A percentile compares a stretch with the other conserved stretches of the same genome.
Conservation (phyloP, 2,888 invertebrate genomes). For the Coleophora flavipennella region DNA sequence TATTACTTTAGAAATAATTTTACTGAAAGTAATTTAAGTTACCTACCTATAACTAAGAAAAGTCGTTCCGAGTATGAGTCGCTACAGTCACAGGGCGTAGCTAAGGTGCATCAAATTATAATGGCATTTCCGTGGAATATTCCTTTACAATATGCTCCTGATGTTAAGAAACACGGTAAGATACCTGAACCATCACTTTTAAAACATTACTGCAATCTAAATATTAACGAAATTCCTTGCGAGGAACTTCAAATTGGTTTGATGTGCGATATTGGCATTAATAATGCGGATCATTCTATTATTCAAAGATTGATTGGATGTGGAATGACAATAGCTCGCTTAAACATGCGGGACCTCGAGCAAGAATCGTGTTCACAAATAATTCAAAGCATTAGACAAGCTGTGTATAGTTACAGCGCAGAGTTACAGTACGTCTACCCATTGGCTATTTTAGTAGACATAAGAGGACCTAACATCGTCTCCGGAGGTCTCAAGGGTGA, state of each 20-base stretch:
- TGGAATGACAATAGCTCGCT: conserved; percentile 60
- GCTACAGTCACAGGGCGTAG: too few species aligned
- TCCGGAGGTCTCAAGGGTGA: conserved; percentile 58
- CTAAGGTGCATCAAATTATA: too few species aligned
- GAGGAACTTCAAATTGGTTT: conserved; percentile 59
- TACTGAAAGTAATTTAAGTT: too few species aligned
- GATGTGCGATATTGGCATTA: conserved; percentile 58
- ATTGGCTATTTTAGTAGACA: conserved; percentile 54
- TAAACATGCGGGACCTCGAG: conserved; percentile 55
- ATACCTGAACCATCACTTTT: conserved; percentile 33
- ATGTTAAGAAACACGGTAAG: conserved; percentile 22
- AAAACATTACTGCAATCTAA: conserved; percentile 48
- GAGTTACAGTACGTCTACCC: conserved; percentile 64
- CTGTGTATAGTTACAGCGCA: conserved; percentile 61
- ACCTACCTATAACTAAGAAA: too few species aligned
- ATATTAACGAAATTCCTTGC: conserved; percentile 46
- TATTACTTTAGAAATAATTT: too few species aligned
- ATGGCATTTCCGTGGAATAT: conserved; percentile 65
- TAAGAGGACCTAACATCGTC: conserved; percentile 51
- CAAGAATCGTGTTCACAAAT: conserved; percentile 55
- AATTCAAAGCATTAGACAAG: conserved; percentile 58
- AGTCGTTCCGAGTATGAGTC: too few species aligned
- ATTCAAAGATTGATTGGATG: conserved; percentile 58
- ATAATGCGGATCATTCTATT: conserved; percentile 44
- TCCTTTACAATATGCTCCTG: conserved; percentile 42